Evolutionary conservation across 2,888 invertebrate genomes (phyloP).

Genomic region (Anthrax anthrax): DNA sequence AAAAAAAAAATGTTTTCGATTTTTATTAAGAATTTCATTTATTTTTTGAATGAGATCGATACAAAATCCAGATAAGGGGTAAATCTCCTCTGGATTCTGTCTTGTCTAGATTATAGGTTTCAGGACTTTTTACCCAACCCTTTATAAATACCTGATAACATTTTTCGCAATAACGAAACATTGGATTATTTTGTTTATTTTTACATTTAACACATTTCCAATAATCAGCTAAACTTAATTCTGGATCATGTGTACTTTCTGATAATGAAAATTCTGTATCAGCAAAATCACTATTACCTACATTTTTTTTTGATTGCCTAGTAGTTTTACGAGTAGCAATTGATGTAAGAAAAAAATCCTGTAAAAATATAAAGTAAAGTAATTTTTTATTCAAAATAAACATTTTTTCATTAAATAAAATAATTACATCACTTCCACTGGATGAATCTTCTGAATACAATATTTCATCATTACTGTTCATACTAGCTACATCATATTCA

Average conservation of each 20-base stretch:
- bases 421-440: constrained; percentile 38
- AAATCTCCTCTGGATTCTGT: too few relatives aligned
- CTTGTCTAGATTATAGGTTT: too few relatives aligned
- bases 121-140: too few relatives aligned
- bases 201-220: constrained; percentile 51
- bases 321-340: constrained; percentile 9
- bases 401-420: constrained; percentile 1
- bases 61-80: too few relatives aligned
- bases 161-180: constrained; percentile 52
- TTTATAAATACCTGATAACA: constrained; percentile 45
- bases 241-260: constrained; percentile 31
- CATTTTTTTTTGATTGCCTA: constrained; percentile 7
- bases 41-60: too few relatives aligned
- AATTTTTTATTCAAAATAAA: constrained; percentile 5
- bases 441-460: constrained; percentile 36
- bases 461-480: constrained; percentile 34
- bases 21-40: too few relatives aligned
- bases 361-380: constrained; percentile 1
- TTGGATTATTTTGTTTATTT: constrained; percentile 45
- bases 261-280: constrained; percentile 18
- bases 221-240: constrained; percentile 44
- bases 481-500: constrained; percentile 42
- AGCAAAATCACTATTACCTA: constrained; percentile 19
- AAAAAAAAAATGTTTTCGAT: constrained; percentile 13
- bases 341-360: constrained; percentile 16